Evolutionary conservation across 2,888 invertebrate genomes (phyloP), one percentile per base, ranked within the genome.

Genomic region (Cristatella mucedo): DNA sequence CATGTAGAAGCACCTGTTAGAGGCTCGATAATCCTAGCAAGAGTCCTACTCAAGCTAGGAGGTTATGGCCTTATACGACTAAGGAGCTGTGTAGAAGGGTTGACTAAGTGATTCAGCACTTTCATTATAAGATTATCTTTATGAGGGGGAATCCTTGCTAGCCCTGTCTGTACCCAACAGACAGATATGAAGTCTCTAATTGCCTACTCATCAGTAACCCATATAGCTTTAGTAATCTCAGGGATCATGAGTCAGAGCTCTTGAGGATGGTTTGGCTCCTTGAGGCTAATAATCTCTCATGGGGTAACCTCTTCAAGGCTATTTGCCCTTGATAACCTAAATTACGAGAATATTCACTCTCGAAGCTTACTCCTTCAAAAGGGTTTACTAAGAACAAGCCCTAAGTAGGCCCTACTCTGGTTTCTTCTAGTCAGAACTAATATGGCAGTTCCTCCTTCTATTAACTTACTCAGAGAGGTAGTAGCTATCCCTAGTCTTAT

Each of bases 1-100:
- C 78, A 79, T 74, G 77, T 79, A 2, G 78, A 79, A 49, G 78
- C 78, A 41, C 77, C 79, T 3, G 70, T 78, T 47, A 71, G 74
- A 2, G 78, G 78, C 0, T 79, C 78, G 2, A 78, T 79, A 67
- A 74, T 79, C 73, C 74, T 79, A 66, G 78, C 78, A 1, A 77
- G 76, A 0, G 67, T 79, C 64, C 71, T 78, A 55, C 70, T 80
- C 66, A 79, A 80, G 58, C 71, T 78, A 67, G 78, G 78, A 0
- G 76, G 76, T 0, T 79, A 77, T 69, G 78, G 78, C 0, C 50
- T 78, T 53, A 61, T 76, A 43, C 77, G 77, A 1, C 49, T 73
- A 52, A 59, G 73, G 59, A 49, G 55, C 49, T 54, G 74, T 20
- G 42, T 47, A 26, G 13, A 29, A 2, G 30, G 37, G 7, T 20